Evolutionary conservation across 2,797 vertebrate genomes (phyloP).

Genomic region (Channa striata): DNA sequence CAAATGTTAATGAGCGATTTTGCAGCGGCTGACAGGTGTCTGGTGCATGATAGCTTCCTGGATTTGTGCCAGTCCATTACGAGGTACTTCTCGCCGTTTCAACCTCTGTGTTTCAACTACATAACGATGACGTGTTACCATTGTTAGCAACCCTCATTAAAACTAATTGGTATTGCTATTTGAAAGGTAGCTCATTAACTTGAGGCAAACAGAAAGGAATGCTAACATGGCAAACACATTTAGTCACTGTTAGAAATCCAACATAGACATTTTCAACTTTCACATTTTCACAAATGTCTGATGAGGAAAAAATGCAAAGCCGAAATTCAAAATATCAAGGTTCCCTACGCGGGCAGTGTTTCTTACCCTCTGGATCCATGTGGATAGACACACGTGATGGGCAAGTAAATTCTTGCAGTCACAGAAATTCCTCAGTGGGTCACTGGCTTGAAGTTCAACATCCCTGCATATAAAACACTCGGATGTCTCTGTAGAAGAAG

Average conservation of each 20-base stretch:
- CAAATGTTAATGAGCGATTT: conserved; percentile 62
- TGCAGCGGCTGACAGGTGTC: conserved; percentile 63
- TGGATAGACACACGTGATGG: conserved; percentile 78
- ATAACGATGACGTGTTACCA: conserved; percentile 61
- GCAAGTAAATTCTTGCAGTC: conserved; percentile 82
- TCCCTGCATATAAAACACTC: conserved; percentile 89
- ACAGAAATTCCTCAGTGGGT: conserved; percentile 82
- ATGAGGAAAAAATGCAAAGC: conserved; percentile 25
- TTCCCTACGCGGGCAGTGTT: conserved; percentile 12
- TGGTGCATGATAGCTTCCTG: conserved; percentile 58
- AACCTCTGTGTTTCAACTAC: conserved; percentile 54
- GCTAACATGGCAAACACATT: conserved; percentile 57
- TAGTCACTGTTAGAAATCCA: conserved; percentile 42
- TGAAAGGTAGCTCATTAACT: conserved; percentile 73
- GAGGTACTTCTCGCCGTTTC: conserved; percentile 55
- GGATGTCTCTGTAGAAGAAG: conserved; percentile 84
- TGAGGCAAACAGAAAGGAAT: conserved; percentile 62
- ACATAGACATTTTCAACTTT: conserved; percentile 31
- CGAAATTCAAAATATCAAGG: conserved; percentile 48
- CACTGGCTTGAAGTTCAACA: conserved; percentile 78
- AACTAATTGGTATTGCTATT: conserved; percentile 74
- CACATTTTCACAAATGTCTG: conserved; percentile 46
- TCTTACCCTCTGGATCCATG: conserved; percentile 80
- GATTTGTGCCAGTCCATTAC: conserved; percentile 68
- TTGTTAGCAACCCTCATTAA: conserved; percentile 75